These are phyloP conservation scores for Calliphora vicina DNA, from an alignment of 1,140 invertebrate species.

Conservation along the genomic window DNA sequence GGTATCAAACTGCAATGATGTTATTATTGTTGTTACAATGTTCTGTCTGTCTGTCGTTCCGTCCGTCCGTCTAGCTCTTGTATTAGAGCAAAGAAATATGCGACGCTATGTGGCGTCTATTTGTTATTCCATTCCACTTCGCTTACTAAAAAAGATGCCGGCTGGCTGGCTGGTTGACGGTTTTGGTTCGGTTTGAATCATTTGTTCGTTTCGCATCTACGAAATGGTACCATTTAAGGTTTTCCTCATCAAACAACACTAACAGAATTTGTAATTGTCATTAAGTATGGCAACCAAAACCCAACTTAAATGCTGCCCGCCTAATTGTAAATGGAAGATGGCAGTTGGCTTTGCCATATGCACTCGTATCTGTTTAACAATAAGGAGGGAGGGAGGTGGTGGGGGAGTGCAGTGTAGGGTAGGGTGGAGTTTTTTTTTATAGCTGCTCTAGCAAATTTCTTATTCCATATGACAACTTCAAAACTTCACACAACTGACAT, in stretches of 20 bases:
- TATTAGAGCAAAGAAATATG: slow-evolving; percentile 13
- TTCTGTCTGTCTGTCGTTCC: neutral
- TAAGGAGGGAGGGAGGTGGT: neutral
- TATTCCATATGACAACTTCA: neutral
- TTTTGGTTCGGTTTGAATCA: neutral
- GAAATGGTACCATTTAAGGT: slow-evolving; percentile 23
- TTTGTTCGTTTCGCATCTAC: slow-evolving; percentile 5
- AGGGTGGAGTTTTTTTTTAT: neutral
- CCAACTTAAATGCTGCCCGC: neutral
- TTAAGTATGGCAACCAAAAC: neutral
- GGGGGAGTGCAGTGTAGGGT: neutral
- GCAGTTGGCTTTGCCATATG: too few relatives aligned
- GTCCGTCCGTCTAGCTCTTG: neutral
- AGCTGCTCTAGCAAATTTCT: neutral
- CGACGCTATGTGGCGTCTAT: slow-evolving; percentile 13
- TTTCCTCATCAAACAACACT: neutral
- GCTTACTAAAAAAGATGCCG: neutral
- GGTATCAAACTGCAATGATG: too few relatives aligned
- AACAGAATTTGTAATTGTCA: neutral
- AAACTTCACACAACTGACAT: slow-evolving; percentile 13
- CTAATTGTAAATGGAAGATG: neutral
- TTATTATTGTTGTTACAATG: slow-evolving; percentile 2
- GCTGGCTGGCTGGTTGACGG: neutral
- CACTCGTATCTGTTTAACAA: neutral
- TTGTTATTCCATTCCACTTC: neutral